These are phyloP conservation scores for Ophion ellenae DNA, from an alignment of 2,888 invertebrate species.

Conservation along the genomic window DNA sequence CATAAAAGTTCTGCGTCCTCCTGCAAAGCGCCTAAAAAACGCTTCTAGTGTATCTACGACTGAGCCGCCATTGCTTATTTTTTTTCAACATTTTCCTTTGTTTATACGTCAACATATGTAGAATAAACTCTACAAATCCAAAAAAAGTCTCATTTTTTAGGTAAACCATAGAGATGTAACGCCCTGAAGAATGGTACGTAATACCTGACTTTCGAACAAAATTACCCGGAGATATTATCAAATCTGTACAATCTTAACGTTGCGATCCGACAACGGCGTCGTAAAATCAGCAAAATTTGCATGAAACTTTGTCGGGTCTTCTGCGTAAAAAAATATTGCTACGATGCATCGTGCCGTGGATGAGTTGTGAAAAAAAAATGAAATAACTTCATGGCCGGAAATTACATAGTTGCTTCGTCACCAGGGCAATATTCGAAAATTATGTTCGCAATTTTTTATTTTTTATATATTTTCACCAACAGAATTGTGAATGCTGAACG, in stretches of 20 bases:
- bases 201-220: background rate
- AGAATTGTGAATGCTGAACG: conserved; percentile 11
- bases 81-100: too few relatives aligned
- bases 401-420: conserved; percentile 16
- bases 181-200: too few relatives aligned
- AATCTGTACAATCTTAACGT: background rate
- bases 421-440: background rate
- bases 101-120: too few relatives aligned
- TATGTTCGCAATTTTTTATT: background rate
- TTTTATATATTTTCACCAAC: background rate
- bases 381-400: background rate
- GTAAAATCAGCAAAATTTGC: background rate
- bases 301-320: background rate
- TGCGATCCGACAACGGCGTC: background rate
- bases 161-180: too few relatives aligned
- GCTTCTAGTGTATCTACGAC: too few relatives aligned
- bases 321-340: background rate
- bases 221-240: background rate
- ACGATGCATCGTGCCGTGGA: background rate
- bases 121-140: too few relatives aligned
- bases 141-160: too few relatives aligned
- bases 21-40: too few relatives aligned
- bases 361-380: background rate
- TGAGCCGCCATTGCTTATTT: too few relatives aligned
- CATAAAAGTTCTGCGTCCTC: too few relatives aligned